These are phyloP conservation scores for Neuroscelio doddi DNA, from an alignment of 2,888 invertebrate genomes.

Conservation along the genomic window DNA sequence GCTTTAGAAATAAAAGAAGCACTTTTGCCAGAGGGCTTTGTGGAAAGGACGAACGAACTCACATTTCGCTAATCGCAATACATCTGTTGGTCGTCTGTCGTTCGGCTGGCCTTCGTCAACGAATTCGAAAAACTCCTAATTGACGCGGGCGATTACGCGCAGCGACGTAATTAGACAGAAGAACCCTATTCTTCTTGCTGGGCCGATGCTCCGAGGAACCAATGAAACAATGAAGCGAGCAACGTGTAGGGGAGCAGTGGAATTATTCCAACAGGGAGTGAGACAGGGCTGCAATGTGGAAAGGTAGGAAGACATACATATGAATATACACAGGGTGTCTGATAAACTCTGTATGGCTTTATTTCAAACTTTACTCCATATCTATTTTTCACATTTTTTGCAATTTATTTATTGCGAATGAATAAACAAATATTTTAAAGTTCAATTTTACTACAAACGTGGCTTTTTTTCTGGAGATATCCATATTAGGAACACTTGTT, in stretches of 20 bases:
- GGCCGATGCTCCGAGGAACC: conserved; percentile 38
- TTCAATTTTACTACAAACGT: too few relatives aligned
- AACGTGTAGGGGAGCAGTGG: conserved; percentile 1
- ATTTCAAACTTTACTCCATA: too few relatives aligned
- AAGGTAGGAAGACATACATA: conserved; percentile 12
- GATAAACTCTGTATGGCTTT: too few relatives aligned
- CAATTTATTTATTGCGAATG: too few relatives aligned
- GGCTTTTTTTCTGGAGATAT: too few relatives aligned
- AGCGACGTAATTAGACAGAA: conserved; percentile 36
- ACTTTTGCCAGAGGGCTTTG: conserved; percentile 12
- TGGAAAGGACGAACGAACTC: conserved; percentile 11
- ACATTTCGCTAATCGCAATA: conserved; percentile 27
- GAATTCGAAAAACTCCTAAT: conserved; percentile 37
- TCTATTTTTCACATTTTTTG: too few relatives aligned
- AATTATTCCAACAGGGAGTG: conserved; percentile 22
- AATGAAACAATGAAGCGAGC: conserved; percentile 32
- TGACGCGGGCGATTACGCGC: conserved; percentile 37
- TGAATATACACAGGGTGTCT: neutral
- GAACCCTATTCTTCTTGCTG: conserved; percentile 28
- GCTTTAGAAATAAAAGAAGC: too few relatives aligned
- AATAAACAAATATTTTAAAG: too few relatives aligned
- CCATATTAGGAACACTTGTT: too few relatives aligned
- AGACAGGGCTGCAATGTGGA: conserved; percentile 2
- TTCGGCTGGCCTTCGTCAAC: conserved; percentile 23
- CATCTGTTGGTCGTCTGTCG: conserved; percentile 30